Evolutionary conservation across 2,888 invertebrate species (phyloP), one percentile per base, ranked within the genome.

Genomic region (Cremastobaeus sp.): DNA sequence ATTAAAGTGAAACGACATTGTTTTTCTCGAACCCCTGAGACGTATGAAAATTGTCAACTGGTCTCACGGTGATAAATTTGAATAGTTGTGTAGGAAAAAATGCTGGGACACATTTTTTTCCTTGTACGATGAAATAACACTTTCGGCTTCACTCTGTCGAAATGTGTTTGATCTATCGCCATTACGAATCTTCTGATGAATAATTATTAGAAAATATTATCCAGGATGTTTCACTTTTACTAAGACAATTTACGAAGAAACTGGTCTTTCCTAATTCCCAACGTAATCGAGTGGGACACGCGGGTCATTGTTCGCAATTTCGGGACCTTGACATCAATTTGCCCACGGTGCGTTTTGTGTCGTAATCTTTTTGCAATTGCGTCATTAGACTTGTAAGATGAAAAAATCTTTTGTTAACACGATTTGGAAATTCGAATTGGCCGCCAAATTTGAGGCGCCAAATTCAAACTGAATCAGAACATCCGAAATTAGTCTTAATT

Each of bases 191-290:
- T 17, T 28, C 68, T 60, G 54, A 54, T 60, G 69, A 69, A 70
- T 70, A 70, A 70, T 70, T 30, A 62, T 70, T 62, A 55, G 70
- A 60, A 69, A 69, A 69, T 62, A 69, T 54, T 69, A 60, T 41
- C 45, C 52, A 2, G 54, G 48, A 54, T 54, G 60, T 69, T 60
- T 69, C 69, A 69, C 69, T 69, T 69, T 69, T 69, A 54, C 69
- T 69, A 59, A 21, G 59, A 52, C 37, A 70, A 62, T 62, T 70
- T 70, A 62, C 48, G 47, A 41, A 55, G 12, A 4, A 25, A 47
- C 52, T 55, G 37, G 45, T 57, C 64, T 70, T 70, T 70, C 48
- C 48, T 55, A 70, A 70, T 55, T 60, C 54, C 60, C 47, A 69
- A 60, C 39, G 70, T 57, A 70, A 70, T 57, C 62, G 70, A 62